phyloP scores from a whole-genome alignment of 2,797 vertebrate species.

The Margarornis squamiger region DNA sequence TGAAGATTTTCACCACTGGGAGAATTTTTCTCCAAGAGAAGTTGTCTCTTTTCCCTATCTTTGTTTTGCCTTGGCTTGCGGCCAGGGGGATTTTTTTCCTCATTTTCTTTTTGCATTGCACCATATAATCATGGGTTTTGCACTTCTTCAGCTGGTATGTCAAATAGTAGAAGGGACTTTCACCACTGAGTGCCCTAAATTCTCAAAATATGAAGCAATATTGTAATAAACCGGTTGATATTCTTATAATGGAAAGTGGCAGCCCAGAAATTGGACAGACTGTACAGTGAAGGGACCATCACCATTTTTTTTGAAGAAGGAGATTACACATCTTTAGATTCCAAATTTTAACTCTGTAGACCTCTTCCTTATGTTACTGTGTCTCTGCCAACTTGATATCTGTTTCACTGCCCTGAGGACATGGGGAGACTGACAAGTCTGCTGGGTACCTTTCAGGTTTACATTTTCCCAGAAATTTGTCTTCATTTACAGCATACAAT shows the following conservation, averaged over 20 bases:
- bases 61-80: neutral
- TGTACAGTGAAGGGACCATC: neutral
- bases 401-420: neutral
- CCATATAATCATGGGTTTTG: neutral
- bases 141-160: neutral
- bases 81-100: fast-evolving
- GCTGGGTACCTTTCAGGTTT: neutral
- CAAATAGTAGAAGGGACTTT: neutral
- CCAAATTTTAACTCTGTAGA: neutral
- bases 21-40: neutral
- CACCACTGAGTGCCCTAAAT: neutral
- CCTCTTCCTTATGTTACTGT: neutral
- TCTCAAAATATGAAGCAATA: neutral
- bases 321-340: neutral
- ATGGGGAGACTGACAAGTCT: neutral
- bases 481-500: neutral
- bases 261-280: neutral
- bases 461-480: neutral
- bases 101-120: neutral
- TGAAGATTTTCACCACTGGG: neutral
- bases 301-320: neutral
- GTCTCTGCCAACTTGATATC: neutral
- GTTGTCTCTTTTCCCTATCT: neutral
- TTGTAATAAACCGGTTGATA: neutral
- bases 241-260: neutral